Evolutionary conservation across 2,888 invertebrate genomes (phyloP), one percentile per base, ranked within the genome.

Genomic region (Tenodera sinensis): DNA sequence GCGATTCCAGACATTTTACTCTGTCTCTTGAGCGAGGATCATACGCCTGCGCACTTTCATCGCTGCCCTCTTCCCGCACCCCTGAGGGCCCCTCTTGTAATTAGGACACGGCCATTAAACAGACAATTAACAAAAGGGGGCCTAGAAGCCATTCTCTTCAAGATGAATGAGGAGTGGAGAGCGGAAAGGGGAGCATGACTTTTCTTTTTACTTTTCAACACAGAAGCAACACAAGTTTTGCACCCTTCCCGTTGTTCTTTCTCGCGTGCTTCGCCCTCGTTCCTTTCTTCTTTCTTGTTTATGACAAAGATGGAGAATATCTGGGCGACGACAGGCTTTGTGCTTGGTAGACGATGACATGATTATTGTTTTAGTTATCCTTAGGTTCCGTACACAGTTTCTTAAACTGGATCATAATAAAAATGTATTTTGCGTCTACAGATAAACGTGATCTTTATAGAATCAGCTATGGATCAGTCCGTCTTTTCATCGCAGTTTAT

Each of bases 111-210:
- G 87, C 87, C 87, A 87, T 87, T 87, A 87, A 27, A 87, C 87
- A 87, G 54, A 87, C 87, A 87, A 87, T 87, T 87, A 87, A 87
- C 87, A 87, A 87, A 87, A 83, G 81, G 83, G 42, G 71, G n/a
- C 34, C 87, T 54, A 12, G 85, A 28, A 85, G 85, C 85, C 34
- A 85, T 85, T 85, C 85, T 85, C 47, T 54, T 28, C n/a, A 82
- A 87, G 87, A 87, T 87, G 87, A 87, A 87, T 87, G 47, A 28
- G 27, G 84, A n/a, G 42, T 34, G 9, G 34, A 27, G 34, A n/a
- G 27, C 83, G 28, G 28, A 83, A 71, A 71, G 54, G 15, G 54
- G 54, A 6, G 54, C 15, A 25, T 71, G 54, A 71, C 54, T 71
- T 71, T 71, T 71, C 54, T 71, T 71, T 71, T 71, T 71, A 71